A percentile compares a stretch with the other conserved stretches of the same genome.
phyloP scores from a whole-genome alignment of 1,140 invertebrate species.

The Microvelia longipes region DNA sequence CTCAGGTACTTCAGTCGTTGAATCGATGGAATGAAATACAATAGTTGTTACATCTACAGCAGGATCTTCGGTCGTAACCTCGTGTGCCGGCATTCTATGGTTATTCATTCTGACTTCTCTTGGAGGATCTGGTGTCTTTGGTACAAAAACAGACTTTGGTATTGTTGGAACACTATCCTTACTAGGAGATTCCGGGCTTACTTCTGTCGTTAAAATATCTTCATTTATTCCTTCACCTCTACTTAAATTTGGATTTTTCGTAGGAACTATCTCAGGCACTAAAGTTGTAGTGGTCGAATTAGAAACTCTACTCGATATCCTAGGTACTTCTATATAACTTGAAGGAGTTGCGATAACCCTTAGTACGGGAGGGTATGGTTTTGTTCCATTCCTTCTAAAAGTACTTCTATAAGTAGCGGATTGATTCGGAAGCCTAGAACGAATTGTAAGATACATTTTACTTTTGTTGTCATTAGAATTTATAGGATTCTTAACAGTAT shows the following conservation, averaged over 20 bases:
- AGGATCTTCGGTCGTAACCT: neutral
- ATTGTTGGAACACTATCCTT: neutral
- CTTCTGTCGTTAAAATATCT: neutral
- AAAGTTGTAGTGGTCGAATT: neutral
- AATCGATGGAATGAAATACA: neutral
- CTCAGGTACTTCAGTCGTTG: neutral
- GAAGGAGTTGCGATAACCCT: constrained; percentile 11
- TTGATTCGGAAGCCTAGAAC: neutral
- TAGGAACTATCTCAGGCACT: neutral
- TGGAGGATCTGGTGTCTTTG: neutral
- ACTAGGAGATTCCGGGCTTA: neutral
- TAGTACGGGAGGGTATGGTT: constrained; percentile 2
- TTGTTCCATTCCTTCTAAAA: constrained; percentile 12
- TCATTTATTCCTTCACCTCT: neutral
- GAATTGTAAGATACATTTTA: constrained; percentile 1
- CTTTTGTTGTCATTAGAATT: neutral
- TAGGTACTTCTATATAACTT: constrained; percentile 14
- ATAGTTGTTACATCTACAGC: neutral
- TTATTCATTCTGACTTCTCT: neutral
- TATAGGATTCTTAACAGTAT: neutral
- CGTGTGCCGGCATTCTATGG: neutral
- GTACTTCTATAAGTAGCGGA: constrained; percentile 10
- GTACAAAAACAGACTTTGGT: neutral
- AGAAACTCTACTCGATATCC: neutral
- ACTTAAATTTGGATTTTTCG: neutral